Percentiles rank a stretch among this genome's conserved stretches.
Evolutionary conservation across 2,113 vertebrate genomes (phyloP).

Genomic region (Dendropsophus ebraccatus): DNA sequence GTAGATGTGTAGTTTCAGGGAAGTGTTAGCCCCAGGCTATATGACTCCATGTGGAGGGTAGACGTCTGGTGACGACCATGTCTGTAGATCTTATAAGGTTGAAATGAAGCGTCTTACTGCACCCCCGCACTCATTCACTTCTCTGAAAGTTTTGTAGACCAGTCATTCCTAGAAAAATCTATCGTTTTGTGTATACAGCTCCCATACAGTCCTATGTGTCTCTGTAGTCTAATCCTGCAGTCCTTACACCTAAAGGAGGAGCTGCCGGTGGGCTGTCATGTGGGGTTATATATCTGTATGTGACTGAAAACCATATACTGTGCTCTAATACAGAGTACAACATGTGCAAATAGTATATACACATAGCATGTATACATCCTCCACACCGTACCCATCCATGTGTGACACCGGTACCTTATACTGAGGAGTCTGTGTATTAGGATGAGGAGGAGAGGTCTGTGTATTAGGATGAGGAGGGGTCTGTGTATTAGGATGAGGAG

Average conservation of each 20-base stretch:
- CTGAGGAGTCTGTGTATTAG: background rate
- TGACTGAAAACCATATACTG: too few species aligned
- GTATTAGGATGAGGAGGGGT: background rate
- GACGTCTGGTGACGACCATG: too few species aligned
- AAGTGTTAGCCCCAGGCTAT: background rate
- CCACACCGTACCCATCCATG: slow-evolving; percentile 12
- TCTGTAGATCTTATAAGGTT: background rate
- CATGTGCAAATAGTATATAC: too few species aligned
- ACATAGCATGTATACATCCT: background rate
- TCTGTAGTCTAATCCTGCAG: background rate
- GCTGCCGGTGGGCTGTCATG: too few species aligned
- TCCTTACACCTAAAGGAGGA: too few species aligned
- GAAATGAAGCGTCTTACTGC: background rate
- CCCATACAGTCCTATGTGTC: background rate
- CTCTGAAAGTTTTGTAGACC: background rate
- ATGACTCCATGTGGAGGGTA: background rate
- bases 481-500: background rate
- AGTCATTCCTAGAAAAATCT: background rate
- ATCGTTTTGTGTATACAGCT: background rate
- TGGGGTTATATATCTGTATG: too few species aligned
- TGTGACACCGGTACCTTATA: background rate
- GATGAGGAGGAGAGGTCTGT: background rate
- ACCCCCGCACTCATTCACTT: background rate
- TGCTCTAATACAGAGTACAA: too few species aligned
- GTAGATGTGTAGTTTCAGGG: background rate